Evolutionary conservation across 2,888 invertebrate genomes (phyloP), one percentile per base, ranked within the genome.

Genomic region (Peribatodes rhomboidaria): DNA sequence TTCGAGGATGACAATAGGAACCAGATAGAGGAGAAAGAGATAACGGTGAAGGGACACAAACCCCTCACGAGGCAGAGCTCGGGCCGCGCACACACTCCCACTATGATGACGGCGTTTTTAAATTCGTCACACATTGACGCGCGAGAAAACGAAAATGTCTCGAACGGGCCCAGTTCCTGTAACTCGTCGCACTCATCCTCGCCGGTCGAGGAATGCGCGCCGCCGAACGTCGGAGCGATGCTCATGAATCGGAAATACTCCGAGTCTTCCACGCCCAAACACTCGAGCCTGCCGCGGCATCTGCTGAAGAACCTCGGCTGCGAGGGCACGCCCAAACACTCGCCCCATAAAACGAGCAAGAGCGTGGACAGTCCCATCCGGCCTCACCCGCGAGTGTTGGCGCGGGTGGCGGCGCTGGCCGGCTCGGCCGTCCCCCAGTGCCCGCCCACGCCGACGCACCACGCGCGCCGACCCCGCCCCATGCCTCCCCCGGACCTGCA

Each of bases 391-490:
- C 90, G 96, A 67, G 94, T 94, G 1, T 75, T 96, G 20, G 94
- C 95, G 6, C 89, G 95, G 53, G 94, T 95, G 35, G 94, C 94
- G 0, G 93, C 93, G 37, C 85, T 94, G 50, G 92, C 94, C n/a
- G 94, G 96, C 20, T 58, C 61, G 6, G 92, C 94, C 0, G 88
- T 92, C 44, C 94, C 96, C 0, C 95, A 97, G 69, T 97, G 97
- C 80, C 97, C 97, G 2, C 98, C 98, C 0, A 98, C 98, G 0
- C 98, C 98, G 0, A 98, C 97, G 0, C 98, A 98, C 85, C 97
- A 97, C 80, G 96, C 97, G 0, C 93, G 96, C 44, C 94, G 96
- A 50, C 94, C 95, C 8, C 93, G 95, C 68, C 95, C 94, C 14
- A 88, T 95, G 71, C 95, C 94, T 0, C 93, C 92, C 0, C 94